Percentiles rank a stretch among this genome's conserved stretches.
Conservation (phyloP, 2,797 vertebrate species). For the Mionectes olivaceus region DNA sequence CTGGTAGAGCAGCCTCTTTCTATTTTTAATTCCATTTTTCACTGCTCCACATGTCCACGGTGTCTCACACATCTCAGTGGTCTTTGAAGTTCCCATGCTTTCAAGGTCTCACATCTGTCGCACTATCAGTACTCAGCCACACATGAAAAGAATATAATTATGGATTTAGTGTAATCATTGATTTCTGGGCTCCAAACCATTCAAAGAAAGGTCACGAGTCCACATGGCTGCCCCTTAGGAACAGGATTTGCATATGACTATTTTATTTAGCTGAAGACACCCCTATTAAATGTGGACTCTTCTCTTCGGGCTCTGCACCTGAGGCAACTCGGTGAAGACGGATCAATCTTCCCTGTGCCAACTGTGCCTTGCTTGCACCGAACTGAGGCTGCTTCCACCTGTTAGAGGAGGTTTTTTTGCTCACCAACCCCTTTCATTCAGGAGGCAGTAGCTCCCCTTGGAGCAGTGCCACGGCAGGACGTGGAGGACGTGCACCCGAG, state of each 20-base stretch:
- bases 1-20: not conserved
- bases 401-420: not conserved
- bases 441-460: not conserved
- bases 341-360: not conserved
- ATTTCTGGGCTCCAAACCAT: constrained; percentile 65
- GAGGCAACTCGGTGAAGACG: not conserved
- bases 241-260: constrained; percentile 54
- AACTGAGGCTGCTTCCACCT: not conserved
- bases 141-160: constrained; percentile 71
- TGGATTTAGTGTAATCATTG: constrained; percentile 72
- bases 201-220: constrained; percentile 67
- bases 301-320: not conserved
- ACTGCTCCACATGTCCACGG: constrained; percentile 11
- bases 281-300: constrained; percentile 13
- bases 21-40: constrained; percentile 2
- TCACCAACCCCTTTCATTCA: not conserved
- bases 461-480: not conserved
- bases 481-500: constrained; percentile 17
- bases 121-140: constrained; percentile 15
- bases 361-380: not conserved
- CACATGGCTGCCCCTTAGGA: constrained; percentile 55
- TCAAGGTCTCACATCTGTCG: constrained; percentile 67
- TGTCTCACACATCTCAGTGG: constrained; percentile 17
- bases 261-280: constrained; percentile 45
- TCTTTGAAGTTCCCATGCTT: constrained; percentile 67